Percentiles rank a stretch among this genome's conserved stretches.
phyloP scores from a whole-genome alignment of 2,113 vertebrate genomes.

The Colossoma macropomum region DNA sequence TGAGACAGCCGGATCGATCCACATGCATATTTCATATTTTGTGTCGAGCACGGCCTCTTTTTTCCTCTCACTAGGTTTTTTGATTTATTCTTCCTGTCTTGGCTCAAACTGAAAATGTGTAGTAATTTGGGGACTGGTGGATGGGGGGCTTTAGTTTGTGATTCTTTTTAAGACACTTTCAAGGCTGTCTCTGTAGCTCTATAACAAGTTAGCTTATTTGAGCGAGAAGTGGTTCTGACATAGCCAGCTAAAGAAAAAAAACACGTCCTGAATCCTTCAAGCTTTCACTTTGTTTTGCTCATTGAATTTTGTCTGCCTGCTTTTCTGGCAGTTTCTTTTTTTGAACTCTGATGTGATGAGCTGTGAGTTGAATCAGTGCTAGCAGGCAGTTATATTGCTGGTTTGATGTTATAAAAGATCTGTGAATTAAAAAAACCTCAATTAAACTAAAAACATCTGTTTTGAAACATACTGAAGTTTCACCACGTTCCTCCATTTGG shows the following conservation, averaged over 20 bases:
- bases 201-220: not conserved
- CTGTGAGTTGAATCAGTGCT: not conserved
- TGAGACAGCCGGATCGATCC: constrained; percentile 39
- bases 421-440: not conserved
- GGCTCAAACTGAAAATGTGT: constrained; percentile 2
- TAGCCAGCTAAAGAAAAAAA: not conserved
- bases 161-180: not conserved
- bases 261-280: not conserved
- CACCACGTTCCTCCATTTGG: no score
- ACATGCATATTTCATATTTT: constrained; percentile 53
- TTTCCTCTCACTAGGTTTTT: constrained; percentile 33
- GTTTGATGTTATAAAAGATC: not conserved
- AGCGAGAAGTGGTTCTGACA: not conserved
- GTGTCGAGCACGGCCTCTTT: constrained; percentile 47
- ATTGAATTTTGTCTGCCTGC: not conserved
- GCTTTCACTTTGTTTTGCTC: not conserved
- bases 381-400: not conserved
- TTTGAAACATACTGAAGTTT: no score
- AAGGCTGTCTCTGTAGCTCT: not conserved
- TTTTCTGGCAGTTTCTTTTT: not conserved
- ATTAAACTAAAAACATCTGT: not conserved
- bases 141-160: not conserved
- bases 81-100: constrained; percentile 35
- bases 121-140: constrained; percentile 14
- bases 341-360: not conserved